Evolutionary conservation across 35 echinoderm and acorn worm species (phyloP), one percentile per base, ranked within the genome.

Genomic region (Amphiura filiformis): DNA sequence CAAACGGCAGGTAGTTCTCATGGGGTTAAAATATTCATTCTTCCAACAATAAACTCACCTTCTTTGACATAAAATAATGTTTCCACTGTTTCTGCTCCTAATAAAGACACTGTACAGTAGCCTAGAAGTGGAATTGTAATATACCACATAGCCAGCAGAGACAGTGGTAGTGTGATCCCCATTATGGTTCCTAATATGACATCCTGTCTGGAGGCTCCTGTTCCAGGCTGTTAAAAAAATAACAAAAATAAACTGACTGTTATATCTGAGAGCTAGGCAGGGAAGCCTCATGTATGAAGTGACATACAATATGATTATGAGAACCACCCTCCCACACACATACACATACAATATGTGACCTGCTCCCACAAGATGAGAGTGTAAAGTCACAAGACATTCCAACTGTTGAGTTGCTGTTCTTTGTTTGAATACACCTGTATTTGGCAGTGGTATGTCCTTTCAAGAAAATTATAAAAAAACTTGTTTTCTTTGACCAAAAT

Each of bases 141-240:
- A n/a, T 98, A 89, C 96, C 96, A 98, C 34, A 98, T 90, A 7
- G 90, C 83, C 28, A 98, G 34, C 0, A 94, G 18, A 36, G 96
- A 78, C 32, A 98, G 35, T 39, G 96, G 96, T 26, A 98, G 84
- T 37, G 85, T 89, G 33, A 93, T 57, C 20, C 77, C 89, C 84
- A 98, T 79, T 30, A 98, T 80, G 13, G 94, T 41, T 35, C 89
- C 96, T 81, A 91, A 42, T 76, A 83, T 80, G n/a, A 70, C 84
- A 49, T 97, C 91, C 7, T 52, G 44, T 52, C 7, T 7, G 20
- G 7, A 11, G 7, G 44, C 44, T 52, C 44, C 44, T 52, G 44
- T 52, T 7, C 44, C 44, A 52, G 20, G 20, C 7, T 52, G 20
- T 52, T 7, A 52, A 20, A 20, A 52, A 52, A 52, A 20, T 20